Base-by-base conservation (phyloP, 2,797 vertebrate genomes). In the Chloroceryle amazona region DNA sequence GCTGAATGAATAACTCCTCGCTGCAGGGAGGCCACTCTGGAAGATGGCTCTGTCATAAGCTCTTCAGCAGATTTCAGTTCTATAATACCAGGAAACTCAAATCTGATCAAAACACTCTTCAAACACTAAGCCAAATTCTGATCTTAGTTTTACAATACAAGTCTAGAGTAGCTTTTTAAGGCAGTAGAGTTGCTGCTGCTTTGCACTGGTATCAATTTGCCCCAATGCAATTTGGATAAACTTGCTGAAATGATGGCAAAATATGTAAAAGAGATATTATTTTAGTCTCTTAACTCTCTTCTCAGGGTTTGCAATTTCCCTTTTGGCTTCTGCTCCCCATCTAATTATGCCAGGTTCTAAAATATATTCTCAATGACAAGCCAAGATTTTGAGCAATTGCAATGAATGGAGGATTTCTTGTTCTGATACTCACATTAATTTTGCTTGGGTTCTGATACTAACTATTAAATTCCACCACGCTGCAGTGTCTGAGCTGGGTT, bases 371-470 rank as follows among this genome's bases (percentile, higher is more conserved):
- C 42, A 87, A 35, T 25, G 31, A 46, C 63, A 95, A 95, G 95
- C 94, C 97, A 97, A 93, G 87, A 85, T 90, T 96, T 95, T 93
- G 93, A 96, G 89, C 95, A 95, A 95, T 92, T 92, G 86, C 86
- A 82, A 37, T 4, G 37, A 94, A 81, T 58, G 67, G 70, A 96
- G 73, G 86, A 93, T 96, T 96, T 96, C 89, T 96, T 96, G 85
- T 96, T 96, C 94, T 2, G 55, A 95, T 79, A 88, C 78, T 94
- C 65, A 68, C 54, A 94, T 94, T 93, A 92, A 96, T 95, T 97
- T 95, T 94, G 87, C 79, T 93, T 75, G 74, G 66, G 63, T 95
- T 97, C 66, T 82, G 90, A 95, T 92, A 81, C 86, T 92, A 95
- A 91, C 89, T 96, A 96, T 96, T 85, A 90, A 73, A 92, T 96